These are phyloP conservation scores for Cinara cedri DNA, from an alignment of 2,888 invertebrate species.

Conservation along the genomic window DNA sequence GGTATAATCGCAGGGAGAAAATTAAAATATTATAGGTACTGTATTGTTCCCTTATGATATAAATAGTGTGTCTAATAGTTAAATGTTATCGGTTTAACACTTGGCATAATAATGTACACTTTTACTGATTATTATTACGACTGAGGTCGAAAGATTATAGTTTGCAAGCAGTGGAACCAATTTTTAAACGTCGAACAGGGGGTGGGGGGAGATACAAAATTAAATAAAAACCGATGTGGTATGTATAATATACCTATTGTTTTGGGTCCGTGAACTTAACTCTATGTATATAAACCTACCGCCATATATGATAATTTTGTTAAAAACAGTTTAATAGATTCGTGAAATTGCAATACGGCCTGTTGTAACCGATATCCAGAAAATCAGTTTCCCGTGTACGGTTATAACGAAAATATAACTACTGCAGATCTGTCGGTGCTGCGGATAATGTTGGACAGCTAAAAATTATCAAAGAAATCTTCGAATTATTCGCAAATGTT, in stretches of 20 bases:
- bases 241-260: conserved; percentile 8
- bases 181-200: conserved; percentile 14
- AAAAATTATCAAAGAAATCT: not conserved
- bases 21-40: no score
- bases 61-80: not conserved
- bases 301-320: not conserved
- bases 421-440: no score
- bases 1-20: no score
- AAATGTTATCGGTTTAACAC: not conserved
- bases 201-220: no score
- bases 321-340: not conserved
- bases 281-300: not conserved
- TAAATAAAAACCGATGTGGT: conserved; percentile 2
- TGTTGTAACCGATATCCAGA: not conserved
- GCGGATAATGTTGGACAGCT: not conserved
- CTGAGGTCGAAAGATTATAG: not conserved
- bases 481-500: conserved; percentile 1
- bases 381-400: not conserved
- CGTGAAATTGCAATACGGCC: not conserved
- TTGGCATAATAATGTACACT: not conserved
- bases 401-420: not conserved
- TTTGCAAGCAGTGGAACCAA: conserved; percentile 23
- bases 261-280: conserved; percentile 10
- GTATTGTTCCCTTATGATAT: not conserved
- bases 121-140: not conserved